Percentiles rank a stretch among this genome's conserved stretches.
These are phyloP conservation scores for Clunio marinus DNA, from an alignment of 2,888 invertebrate species.

Conservation along the genomic window DNA sequence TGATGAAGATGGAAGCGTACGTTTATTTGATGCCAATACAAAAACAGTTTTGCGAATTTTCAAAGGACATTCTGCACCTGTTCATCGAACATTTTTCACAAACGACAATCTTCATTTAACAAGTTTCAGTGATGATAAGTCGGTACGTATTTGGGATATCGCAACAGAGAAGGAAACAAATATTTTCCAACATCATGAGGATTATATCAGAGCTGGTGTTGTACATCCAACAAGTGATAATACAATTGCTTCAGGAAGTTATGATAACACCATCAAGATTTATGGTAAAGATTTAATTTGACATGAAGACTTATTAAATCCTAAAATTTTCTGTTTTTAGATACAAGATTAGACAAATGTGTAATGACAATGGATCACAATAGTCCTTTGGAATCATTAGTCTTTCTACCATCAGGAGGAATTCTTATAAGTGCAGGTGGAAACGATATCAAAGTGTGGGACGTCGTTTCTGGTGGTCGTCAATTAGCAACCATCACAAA, in stretches of 20 bases:
- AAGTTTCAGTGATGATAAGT: conserved; percentile 89
- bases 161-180: conserved; percentile 70
- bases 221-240: conserved; percentile 71
- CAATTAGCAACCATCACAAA: conserved; percentile 78
- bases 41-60: conserved; percentile 80
- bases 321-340: no score
- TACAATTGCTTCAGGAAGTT: conserved; percentile 78
- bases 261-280: conserved; percentile 82
- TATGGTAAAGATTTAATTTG: no score
- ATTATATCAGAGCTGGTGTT: conserved; percentile 82
- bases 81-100: conserved; percentile 78
- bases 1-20: conserved; percentile 80
- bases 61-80: conserved; percentile 74
- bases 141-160: conserved; percentile 86
- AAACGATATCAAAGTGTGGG: conserved; percentile 89
- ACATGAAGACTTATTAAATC: no score
- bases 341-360: conserved; percentile 62
- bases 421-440: conserved; percentile 90
- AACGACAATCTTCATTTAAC: conserved; percentile 71
- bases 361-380: conserved; percentile 78
- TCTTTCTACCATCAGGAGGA: conserved; percentile 85
- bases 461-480: conserved; percentile 81
- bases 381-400: conserved; percentile 80
- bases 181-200: conserved; percentile 64
- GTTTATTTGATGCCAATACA: conserved; percentile 81